Base-by-base conservation (phyloP, 2,797 vertebrate species). In the Coccyzus lansbergi region DNA sequence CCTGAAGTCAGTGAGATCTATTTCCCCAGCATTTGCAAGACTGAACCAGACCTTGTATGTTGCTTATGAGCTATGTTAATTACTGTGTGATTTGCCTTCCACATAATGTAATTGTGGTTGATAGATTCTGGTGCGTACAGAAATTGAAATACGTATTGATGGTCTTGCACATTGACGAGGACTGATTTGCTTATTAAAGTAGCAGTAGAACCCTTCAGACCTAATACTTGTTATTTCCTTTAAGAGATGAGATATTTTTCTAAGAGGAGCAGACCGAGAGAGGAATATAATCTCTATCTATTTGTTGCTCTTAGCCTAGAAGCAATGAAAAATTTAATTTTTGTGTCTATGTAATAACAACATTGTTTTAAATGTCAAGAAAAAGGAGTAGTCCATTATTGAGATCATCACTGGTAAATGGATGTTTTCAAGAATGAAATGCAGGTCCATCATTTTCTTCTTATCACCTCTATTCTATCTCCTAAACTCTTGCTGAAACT, bases 281-380 rank as follows among this genome's bases (percentile, higher is more conserved):
- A 60, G 17, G 72, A 78, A 71, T 31, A 59, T 29, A 83, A 77
- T 70, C 56, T 62, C 38, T 69, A 67, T n/a, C n/a, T 42, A 3
- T 29, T 67, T 19, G 24, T 21, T 70, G 56, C 19, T 63, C 8
- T 81, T 34, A 76, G 42, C 63, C 17, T 15, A 31, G 55, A 59
- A 49, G 7, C 7, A 36, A 28, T 59, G 40, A 69, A 88, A 92
- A 71, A 36, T 9, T 63, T 46, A n/a, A 77, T 86, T 76, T 67
- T 22, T 84, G 59, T 52, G 56, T 42, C 53, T 70, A 2, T 7
- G 44, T 59, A 26, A 44, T 31, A 88, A 48, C 46, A 91, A 53
- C 29, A 60, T 88, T 93, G 86, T 82, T 95, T 83, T 79, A 51
- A 33, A 34, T 19, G 56, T 60, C 77, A 94, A 56, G 49, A 8